These are phyloP conservation scores for Phyllostomus hastatus DNA, from an alignment of 2,113 vertebrate genomes.

Conservation along the genomic window DNA sequence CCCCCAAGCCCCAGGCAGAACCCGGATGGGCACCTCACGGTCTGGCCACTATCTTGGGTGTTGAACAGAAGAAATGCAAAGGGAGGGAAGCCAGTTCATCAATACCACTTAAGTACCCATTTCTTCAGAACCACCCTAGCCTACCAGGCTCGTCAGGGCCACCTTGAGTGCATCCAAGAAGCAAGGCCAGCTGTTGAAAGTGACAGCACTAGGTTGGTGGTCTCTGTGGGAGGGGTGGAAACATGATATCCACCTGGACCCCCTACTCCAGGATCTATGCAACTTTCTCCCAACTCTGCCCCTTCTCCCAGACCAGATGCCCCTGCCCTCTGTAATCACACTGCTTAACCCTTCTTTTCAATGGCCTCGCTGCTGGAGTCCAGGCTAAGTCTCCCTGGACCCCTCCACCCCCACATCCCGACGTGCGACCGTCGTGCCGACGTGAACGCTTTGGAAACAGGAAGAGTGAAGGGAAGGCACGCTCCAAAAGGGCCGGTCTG, in stretches of 20 bases:
- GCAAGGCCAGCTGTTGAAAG: not conserved
- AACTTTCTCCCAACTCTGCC: conserved; percentile 1
- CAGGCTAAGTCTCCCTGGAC: too few relatives aligned
- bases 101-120: not conserved
- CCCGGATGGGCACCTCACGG: not conserved
- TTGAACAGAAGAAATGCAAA: not conserved
- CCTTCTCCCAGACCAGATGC: not conserved
- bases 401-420: fast-evolving
- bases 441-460: not conserved
- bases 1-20: not conserved
- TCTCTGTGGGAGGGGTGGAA: too few relatives aligned
- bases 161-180: not conserved
- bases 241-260: too few relatives aligned
- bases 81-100: not conserved
- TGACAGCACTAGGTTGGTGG: not conserved
- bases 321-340: not conserved
- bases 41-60: not conserved
- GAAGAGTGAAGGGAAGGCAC: not conserved
- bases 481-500: not conserved
- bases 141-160: not conserved
- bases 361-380: not conserved
- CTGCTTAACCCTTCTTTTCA: not conserved
- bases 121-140: not conserved
- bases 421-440: fast-evolving
- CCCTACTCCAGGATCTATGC: not conserved